Percentiles rank a stretch among this genome's conserved stretches.
phyloP scores from a whole-genome alignment of 2,113 vertebrate species.

The Ciconia boyciana region DNA sequence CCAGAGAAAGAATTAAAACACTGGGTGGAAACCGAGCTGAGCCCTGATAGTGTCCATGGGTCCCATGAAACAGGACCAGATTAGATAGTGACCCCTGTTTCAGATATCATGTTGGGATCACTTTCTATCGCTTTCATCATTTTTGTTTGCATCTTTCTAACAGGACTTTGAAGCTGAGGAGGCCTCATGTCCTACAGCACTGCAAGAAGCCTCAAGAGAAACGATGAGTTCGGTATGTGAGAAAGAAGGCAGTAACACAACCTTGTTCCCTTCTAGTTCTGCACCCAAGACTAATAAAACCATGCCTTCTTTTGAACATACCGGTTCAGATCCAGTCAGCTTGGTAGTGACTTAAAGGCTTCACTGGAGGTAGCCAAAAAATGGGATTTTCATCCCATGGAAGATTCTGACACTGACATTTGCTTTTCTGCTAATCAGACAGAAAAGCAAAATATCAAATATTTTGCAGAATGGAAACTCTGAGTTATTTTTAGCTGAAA shows the following conservation, averaged over 20 bases:
- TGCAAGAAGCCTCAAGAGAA: background rate
- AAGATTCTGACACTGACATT: background rate
- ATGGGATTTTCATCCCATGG: background rate
- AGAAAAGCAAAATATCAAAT: conserved; percentile 4
- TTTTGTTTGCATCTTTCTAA: background rate
- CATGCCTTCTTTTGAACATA: background rate
- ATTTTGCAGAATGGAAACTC: conserved; percentile 20
- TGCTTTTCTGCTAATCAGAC: background rate
- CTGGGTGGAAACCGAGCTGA: background rate
- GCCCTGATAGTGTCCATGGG: background rate
- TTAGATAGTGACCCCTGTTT: background rate
- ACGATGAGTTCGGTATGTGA: background rate
- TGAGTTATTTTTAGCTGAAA: conserved; percentile 32
- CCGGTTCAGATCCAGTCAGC: background rate
- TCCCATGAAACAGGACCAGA: background rate
- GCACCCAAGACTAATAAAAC: background rate
- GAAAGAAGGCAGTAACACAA: background rate
- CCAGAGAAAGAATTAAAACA: background rate
- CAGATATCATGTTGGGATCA: background rate
- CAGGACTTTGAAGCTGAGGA: background rate
- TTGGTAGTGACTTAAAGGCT: background rate
- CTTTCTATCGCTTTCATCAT: background rate
- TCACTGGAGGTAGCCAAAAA: background rate
- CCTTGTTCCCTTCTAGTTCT: background rate
- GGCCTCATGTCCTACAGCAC: background rate